These are phyloP conservation scores for Pachypsylla venusta DNA, from an alignment of 1,140 invertebrate genomes.

Conservation along the genomic window DNA sequence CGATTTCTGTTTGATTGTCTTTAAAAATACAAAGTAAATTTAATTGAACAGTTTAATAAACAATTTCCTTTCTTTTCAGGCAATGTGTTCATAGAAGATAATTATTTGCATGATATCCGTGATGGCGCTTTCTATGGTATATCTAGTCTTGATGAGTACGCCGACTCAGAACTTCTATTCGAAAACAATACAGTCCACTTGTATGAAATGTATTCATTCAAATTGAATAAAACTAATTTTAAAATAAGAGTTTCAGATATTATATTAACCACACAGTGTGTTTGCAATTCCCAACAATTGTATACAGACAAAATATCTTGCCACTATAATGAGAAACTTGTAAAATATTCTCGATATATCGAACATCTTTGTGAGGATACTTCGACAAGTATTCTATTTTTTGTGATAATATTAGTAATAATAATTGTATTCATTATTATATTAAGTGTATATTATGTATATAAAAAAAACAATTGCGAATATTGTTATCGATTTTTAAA, in stretches of 20 bases:
- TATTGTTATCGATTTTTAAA: not conserved
- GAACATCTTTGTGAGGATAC: not conserved
- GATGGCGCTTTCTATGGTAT: slow-evolving; percentile 45
- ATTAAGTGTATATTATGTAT: not conserved
- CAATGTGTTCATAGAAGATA: slow-evolving; percentile 44
- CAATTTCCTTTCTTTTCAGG: too few species aligned
- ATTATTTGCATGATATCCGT: slow-evolving; percentile 38
- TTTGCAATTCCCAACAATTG: slow-evolving; percentile 15
- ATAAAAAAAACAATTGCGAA: not conserved
- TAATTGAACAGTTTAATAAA: too few species aligned
- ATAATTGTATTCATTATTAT: not conserved
- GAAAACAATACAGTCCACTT: slow-evolving; percentile 44
- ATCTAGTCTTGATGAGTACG: slow-evolving; percentile 31
- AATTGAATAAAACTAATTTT: slow-evolving; percentile 40
- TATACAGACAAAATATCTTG: slow-evolving; percentile 20
- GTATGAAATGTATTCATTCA: slow-evolving; percentile 40
- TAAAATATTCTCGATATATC: not conserved
- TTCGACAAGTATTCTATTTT: not conserved
- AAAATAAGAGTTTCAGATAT: slow-evolving; percentile 1
- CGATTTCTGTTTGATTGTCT: too few species aligned
- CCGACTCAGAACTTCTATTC: slow-evolving; percentile 38
- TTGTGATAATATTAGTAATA: not conserved
- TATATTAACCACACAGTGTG: not conserved
- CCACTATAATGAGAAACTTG: slow-evolving; percentile 17
- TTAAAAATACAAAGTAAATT: too few species aligned